These are phyloP conservation scores for Choloepus hoffmanni DNA, from an alignment of 2,113 vertebrate species.

Conservation along the genomic window DNA sequence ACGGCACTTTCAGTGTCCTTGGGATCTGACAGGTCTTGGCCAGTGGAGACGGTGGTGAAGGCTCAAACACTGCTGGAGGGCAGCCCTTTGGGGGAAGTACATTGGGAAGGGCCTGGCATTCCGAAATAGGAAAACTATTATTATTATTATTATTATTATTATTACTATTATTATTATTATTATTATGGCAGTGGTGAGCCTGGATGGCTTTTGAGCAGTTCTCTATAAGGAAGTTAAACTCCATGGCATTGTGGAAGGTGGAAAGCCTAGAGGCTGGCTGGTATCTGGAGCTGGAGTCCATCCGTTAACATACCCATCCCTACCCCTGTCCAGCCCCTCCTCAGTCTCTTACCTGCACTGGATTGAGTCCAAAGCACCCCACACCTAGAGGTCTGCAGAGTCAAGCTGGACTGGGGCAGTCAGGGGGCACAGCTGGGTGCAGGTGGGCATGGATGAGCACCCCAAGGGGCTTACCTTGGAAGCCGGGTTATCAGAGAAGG, in stretches of 20 bases:
- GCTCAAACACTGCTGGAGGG: background rate
- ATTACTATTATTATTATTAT: background rate
- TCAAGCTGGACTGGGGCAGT: too few relatives aligned
- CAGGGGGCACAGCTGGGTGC: background rate
- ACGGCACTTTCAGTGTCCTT: rapidly evolving
- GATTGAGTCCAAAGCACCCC: background rate
- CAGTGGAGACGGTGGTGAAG: background rate
- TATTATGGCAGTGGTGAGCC: background rate
- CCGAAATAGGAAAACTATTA: background rate
- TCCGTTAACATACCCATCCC: background rate
- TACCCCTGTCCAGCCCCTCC: background rate
- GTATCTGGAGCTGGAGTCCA: background rate
- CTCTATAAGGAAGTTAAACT: background rate
- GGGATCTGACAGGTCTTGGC: background rate
- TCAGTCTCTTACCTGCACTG: background rate
- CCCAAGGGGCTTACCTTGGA: background rate
- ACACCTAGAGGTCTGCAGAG: background rate
- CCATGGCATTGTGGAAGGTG: background rate
- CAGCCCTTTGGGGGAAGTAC: background rate
- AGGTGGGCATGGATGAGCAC: background rate
- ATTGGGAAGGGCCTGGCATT: background rate
- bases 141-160: background rate
- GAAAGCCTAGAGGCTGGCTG: background rate
- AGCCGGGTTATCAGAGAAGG: background rate
- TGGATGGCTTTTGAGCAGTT: background rate